A percentile compares a stretch with the other conserved stretches of the same genome.
Conservation (phyloP, 2,888 invertebrate species). For the Rhopalosiphum nymphaeae region DNA sequence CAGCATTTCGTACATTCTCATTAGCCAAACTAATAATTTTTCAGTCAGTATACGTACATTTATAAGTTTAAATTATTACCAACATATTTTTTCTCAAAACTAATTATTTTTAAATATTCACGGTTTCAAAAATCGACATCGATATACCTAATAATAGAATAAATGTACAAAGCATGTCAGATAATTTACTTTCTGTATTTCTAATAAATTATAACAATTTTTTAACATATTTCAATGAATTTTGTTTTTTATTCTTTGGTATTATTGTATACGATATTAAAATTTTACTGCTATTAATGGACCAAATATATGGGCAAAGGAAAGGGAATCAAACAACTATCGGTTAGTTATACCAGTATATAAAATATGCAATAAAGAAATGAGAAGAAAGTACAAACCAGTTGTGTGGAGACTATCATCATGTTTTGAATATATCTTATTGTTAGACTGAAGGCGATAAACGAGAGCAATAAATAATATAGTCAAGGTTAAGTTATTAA, state of each 20-base stretch:
- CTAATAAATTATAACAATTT: constrained; percentile 21
- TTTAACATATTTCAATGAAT: background rate
- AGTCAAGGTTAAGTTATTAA: constrained; percentile 42
- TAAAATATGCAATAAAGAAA: constrained; percentile 38
- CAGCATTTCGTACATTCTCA: no score
- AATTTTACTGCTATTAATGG: background rate
- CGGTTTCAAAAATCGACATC: background rate
- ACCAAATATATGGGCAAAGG: background rate
- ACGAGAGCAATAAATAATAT: constrained; percentile 55
- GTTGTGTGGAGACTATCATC: constrained; percentile 33
- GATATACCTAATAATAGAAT: background rate
- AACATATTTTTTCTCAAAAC: background rate
- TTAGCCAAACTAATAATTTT: background rate
- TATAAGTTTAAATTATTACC: background rate
- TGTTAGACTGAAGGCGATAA: constrained; percentile 45
- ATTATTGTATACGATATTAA: background rate
- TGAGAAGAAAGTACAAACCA: constrained; percentile 58
- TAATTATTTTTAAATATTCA: background rate
- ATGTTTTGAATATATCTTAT: constrained; percentile 32
- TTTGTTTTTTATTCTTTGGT: background rate
- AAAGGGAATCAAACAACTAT: constrained; percentile 16
- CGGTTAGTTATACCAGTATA: background rate
- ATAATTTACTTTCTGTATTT: constrained; percentile 21
- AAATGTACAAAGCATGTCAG: background rate
- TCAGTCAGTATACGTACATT: background rate